Base-by-base conservation (phyloP, 92 coral and sea anemone genomes). In the Nematostella vectensis region DNA sequence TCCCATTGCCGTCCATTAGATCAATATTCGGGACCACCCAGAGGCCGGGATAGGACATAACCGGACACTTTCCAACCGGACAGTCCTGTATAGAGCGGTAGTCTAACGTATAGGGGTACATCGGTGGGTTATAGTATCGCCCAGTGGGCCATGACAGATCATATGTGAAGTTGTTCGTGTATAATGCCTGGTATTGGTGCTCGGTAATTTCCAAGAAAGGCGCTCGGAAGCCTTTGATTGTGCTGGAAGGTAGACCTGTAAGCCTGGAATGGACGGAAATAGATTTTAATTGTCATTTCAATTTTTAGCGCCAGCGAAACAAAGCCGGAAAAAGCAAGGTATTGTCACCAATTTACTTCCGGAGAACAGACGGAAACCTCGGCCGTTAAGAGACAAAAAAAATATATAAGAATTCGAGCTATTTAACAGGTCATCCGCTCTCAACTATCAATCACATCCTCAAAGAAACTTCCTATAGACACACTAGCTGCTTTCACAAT, bases 71-170 rank as follows among this genome's bases (percentile, higher is more conserved):
- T 1, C 50, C 62, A 0, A 72, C 51, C 48, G 81, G 81, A 17
- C 94, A 83, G 47, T 57, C 73, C 63, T 83, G 79, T n/a, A 50
- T 83, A 26, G 87, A 78, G 38, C 19, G 51, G 67, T 62, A 83
- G 62, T 83, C 94, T 42, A 79, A 56, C 2, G 94, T 83, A 54
- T 83, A 83, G 36, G 87, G 94, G 62, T 83, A 83, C 76, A 78
- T 67, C 0, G 86, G 94, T 26, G 78, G 81, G 42, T 66, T 70
- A 50, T 63, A 78, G 54, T 31, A 61, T 50, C 63, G 44, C 11
- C 83, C 58, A 15, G 79, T 63, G 18, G 87, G 87, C 94, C 94
- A 83, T 3, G 87, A 78, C 37, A 83, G 94, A 53, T 83, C 94
- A 55, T 83, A 83, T 0, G 79, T 70, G 47, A 78, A 79, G 26